These are phyloP conservation scores for Rhagoletis pomonella DNA, from an alignment of 1,140 invertebrate species.

Conservation along the genomic window DNA sequence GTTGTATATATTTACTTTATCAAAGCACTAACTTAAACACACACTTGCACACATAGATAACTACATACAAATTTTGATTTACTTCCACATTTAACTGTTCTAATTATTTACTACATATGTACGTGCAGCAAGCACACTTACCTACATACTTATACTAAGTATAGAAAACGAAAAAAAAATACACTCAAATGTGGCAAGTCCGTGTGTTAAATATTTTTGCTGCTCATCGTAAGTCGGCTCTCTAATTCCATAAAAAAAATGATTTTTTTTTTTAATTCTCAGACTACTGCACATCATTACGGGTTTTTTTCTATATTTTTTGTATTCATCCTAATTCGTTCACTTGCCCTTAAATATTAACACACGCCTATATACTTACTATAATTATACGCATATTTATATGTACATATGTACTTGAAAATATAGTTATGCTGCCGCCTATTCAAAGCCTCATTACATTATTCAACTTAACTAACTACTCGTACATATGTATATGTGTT, in stretches of 20 bases:
- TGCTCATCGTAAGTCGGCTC: too few species aligned
- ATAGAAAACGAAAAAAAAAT: not conserved
- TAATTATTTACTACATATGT: not conserved
- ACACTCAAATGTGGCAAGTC: not conserved
- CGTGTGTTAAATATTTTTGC: too few species aligned
- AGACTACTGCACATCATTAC: too few species aligned
- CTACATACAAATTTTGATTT: not conserved
- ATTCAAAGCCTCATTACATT: conserved; percentile 18
- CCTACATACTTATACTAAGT: not conserved
- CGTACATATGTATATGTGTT: not conserved
- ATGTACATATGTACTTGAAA: too few species aligned
- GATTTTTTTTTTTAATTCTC: too few species aligned
- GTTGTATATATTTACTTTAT: not conserved
- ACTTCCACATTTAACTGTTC: not conserved
- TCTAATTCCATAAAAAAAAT: too few species aligned
- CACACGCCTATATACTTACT: too few species aligned
- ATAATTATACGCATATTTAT: too few species aligned
- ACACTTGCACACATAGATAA: not conserved
- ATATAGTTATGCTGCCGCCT: conserved; percentile 5
- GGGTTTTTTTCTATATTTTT: too few species aligned
- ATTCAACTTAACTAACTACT: conserved; percentile 9
- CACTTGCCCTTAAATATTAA: too few species aligned
- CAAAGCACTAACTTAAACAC: not conserved
- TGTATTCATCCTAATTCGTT: too few species aligned
- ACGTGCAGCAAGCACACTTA: not conserved